Base-by-base conservation (phyloP, 1,140 invertebrate species). In the Plectrocnemia conspersa region DNA sequence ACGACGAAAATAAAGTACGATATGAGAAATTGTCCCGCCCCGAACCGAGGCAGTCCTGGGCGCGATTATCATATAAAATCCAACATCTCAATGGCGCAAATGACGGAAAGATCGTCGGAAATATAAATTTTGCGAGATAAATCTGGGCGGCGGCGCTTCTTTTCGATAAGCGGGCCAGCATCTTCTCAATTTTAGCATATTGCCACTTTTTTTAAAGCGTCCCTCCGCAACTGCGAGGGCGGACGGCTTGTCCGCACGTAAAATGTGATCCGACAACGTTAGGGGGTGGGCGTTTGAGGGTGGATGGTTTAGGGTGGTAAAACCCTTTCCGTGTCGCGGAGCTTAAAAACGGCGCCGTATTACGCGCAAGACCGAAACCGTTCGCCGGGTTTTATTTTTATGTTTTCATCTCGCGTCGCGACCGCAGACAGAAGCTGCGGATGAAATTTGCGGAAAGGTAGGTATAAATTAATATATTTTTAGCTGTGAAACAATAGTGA, bases 291-390 rank as follows among this genome's bases (percentile, higher is more conserved):
- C 7, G 48, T 7, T 7, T 13, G 7, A 13, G 36, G 36, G 36
- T 13, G 16, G 44, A 25, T 24, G 15, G 53, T 7, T 9, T n/a
- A 22, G 19, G 27, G 19, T 15, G 48, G 58, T 59, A 59, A 59
- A 59, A 59, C 58, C 58, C 58, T 59, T 59, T 59, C 33, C 58
- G 52, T 59, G 58, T 59, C 58, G 45, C 35, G 32, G 15, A 11
- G 48, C 41, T 13, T 27, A 44, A 40, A 50, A 50, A 50, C 22
- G 45, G 27, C 7, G 9, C 35, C 33, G 48, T n/a, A 15, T 21
- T n/a, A 15, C 15, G 49, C 50, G 29, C 21, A 27, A 53, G 33
- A 27, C 19, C 42, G 18, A 47, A 38, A 49, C 49, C 38, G 24
- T 16, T 52, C 27, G 5, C 32, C n/a, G 5, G 18, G 18, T 45